Evolutionary conservation across 2,797 vertebrate genomes (phyloP).

Genomic region (Tinamus major): DNA sequence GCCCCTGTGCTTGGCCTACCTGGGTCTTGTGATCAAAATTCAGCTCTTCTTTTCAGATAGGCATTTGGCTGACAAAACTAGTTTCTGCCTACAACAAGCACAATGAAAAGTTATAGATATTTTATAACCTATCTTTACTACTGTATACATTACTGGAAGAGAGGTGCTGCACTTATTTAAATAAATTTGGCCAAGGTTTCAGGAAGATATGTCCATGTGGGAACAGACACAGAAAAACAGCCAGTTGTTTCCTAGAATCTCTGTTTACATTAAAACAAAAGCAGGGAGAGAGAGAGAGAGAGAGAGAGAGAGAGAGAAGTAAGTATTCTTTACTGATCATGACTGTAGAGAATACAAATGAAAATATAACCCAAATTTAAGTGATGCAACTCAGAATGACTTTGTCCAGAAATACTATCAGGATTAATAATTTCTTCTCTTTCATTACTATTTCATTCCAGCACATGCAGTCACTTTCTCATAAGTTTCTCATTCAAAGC

Average conservation of each 20-base stretch:
- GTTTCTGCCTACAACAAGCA: not conserved
- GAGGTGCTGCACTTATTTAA: not conserved
- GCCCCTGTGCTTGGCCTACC: not conserved
- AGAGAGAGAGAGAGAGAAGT: not conserved
- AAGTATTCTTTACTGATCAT: not conserved
- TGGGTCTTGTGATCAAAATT: no score
- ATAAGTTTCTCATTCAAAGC: not conserved
- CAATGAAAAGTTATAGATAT: not conserved
- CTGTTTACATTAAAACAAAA: not conserved
- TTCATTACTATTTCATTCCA: not conserved
- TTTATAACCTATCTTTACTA: no score
- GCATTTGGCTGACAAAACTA: not conserved
- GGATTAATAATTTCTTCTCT: not conserved
- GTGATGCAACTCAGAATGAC: not conserved
- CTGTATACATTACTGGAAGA: no score
- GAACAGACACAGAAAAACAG: not conserved
- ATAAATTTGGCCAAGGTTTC: not conserved
- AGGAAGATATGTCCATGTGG: not conserved
- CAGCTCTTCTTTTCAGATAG: not conserved
- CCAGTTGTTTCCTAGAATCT: no score
- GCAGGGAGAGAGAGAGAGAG: not conserved
- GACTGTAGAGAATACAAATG: not conserved
- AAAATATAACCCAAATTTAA: not conserved
- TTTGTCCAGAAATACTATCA: not conserved
- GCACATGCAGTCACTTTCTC: not conserved